Conservation (phyloP, 2,888 invertebrate species). For the Nebria brevicollis region DNA sequence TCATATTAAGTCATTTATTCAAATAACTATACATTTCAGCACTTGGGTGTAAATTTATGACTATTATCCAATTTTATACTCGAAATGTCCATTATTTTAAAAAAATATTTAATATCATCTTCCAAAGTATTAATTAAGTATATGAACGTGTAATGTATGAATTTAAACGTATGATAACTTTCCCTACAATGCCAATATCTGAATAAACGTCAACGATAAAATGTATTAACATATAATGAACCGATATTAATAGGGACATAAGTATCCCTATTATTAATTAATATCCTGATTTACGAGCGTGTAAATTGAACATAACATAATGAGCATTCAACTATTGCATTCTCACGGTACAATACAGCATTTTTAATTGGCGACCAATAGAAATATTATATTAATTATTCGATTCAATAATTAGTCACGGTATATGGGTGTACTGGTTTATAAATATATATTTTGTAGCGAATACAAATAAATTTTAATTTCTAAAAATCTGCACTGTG, state of each 20-base stretch:
- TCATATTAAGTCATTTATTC: not conserved
- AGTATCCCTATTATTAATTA: conserved; percentile 21
- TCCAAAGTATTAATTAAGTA: not conserved
- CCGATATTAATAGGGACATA: conserved; percentile 19
- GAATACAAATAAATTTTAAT: not conserved
- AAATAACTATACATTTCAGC: not conserved
- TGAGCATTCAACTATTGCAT: not conserved
- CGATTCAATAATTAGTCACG: not conserved
- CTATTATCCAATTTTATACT: not conserved
- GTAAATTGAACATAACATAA: conserved; percentile 14
- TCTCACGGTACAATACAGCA: conserved; percentile 1
- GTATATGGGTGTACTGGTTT: not conserved
- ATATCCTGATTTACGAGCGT: conserved; percentile 21
- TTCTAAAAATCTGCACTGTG: conserved; percentile 1
- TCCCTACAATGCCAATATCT: not conserved
- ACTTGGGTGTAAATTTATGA: not conserved
- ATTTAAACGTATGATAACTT: not conserved
- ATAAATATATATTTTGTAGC: not conserved
- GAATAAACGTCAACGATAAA: not conserved
- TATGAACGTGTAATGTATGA: conserved; percentile 5
- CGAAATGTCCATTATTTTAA: too few relatives aligned
- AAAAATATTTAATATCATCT: not conserved
- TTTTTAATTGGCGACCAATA: not conserved
- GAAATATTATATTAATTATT: conserved; percentile 9
- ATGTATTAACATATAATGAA: conserved; percentile 25